Evolutionary conservation across 2,113 vertebrate genomes (phyloP), one percentile per base, ranked within the genome.

Genomic region (Balaenoptera acutorostrata): DNA sequence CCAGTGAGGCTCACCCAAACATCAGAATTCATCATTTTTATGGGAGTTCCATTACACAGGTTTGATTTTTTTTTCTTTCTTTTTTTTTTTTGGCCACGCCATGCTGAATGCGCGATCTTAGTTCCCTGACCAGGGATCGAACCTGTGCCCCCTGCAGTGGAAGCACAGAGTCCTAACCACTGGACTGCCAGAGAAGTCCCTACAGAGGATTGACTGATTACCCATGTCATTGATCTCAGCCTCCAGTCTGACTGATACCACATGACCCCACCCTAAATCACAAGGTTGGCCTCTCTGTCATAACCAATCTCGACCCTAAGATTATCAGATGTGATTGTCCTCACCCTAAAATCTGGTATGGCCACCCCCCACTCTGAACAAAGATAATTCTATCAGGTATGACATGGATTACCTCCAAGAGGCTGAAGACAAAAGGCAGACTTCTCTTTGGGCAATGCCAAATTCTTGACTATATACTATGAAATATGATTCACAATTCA

Each of bases 51-150:
- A 61, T 55, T 44, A 31, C 31, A 55, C 0, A 41, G 27, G 41
- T 86, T 7, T 80, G 74, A 77, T 31, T 12, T 39, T 23, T 33
- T 49, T 49, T 52, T 52, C 52, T 52, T 77, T 52, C 21, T 25
- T 25, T 61, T 27, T 61, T 61, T 55, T 3, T 27, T 23, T 61
- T 33, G 17, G 46, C 29, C 44, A 52, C 0, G 0, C 29, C 31
- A 21, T 21, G 29, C 18, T 77, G 74, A 17, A 33, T 75, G 44
- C 18, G 2, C 8, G 0, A 75, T 49, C 72, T 75, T 75, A 75
- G 44, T 49, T 75, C 72, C 72, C 72, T 27, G 46, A 49, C 46
- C 29, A 77, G 44, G 29, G 31, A 52, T 52, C 3, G 29, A 52
- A 52, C 9, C 44, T 10, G 20, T 33, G 29, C 29, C 46, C 29